Evolutionary conservation across 2,888 invertebrate genomes (phyloP).

Genomic region (Scelioninae gen. 1): DNA sequence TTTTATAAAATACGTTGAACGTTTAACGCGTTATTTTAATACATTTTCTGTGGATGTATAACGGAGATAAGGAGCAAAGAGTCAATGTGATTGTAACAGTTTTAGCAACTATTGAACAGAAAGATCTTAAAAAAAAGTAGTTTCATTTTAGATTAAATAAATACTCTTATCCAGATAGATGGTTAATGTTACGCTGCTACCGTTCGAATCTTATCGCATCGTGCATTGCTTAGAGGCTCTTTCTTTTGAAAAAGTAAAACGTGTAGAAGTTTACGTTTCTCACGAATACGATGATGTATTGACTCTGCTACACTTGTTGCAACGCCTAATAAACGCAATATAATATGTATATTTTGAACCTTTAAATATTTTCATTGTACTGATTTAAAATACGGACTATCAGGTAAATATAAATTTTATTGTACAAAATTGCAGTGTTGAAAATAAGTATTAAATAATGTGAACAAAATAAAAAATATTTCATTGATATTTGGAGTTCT

Average conservation of each 20-base stretch:
- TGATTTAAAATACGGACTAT: conserved; percentile 14
- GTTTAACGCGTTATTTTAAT: conserved; percentile 46
- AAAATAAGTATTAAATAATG: conserved; percentile 42
- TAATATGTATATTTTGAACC: conserved; percentile 29
- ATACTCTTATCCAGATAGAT: conserved; percentile 41
- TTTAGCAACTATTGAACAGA: conserved; percentile 19
- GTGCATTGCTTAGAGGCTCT: background rate
- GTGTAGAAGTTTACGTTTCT: conserved; percentile 42
- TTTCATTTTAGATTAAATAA: conserved; percentile 29
- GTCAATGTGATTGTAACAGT: conserved; percentile 63
- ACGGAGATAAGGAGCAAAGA: conserved; percentile 33
- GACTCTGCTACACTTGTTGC: conserved; percentile 58
- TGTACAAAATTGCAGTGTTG: conserved; percentile 46
- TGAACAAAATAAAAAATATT: conserved; percentile 51
- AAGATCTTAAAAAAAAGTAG: conserved; percentile 31
- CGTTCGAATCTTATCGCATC: conserved; percentile 20
- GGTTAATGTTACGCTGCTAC: conserved; percentile 41
- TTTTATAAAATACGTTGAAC: conserved; percentile 39
- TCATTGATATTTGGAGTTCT: conserved; percentile 18
- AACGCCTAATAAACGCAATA: conserved; percentile 56
- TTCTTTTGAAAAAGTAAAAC: conserved; percentile 25
- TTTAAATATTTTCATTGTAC: conserved; percentile 31
- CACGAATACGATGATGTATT: conserved; percentile 50
- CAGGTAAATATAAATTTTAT: conserved; percentile 12
- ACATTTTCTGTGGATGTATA: conserved; percentile 20